Evolutionary conservation across 1,140 invertebrate species (phyloP).

Genomic region (Battus philenor): DNA sequence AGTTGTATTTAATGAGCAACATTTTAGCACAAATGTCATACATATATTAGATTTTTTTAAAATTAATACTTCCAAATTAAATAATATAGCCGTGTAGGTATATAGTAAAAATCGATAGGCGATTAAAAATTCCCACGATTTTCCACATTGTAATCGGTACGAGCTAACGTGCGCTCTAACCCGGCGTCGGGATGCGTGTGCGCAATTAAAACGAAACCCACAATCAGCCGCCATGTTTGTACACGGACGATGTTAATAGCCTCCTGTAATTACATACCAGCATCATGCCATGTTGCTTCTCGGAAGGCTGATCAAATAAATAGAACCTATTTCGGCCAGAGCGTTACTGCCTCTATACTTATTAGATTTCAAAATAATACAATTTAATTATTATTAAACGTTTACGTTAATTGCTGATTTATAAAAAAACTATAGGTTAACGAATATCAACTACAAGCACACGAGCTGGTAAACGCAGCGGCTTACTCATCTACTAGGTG

Average conservation of each 20-base stretch:
- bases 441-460: too few relatives aligned
- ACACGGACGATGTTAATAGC: constrained; percentile 73
- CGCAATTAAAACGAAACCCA: constrained; percentile 73
- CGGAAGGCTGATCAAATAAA: constrained; percentile 72
- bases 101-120: constrained; percentile 50
- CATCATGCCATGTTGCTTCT: constrained; percentile 68
- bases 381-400: too few relatives aligned
- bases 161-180: constrained; percentile 50
- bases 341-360: constrained; percentile 5
- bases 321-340: constrained; percentile 61
- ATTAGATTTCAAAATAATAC: too few relatives aligned
- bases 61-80: too few relatives aligned
- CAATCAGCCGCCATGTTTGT: constrained; percentile 74
- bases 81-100: too few relatives aligned
- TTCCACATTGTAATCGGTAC: constrained; percentile 37
- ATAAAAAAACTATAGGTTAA: too few relatives aligned
- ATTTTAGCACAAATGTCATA: too few relatives aligned
- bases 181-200: constrained; percentile 62
- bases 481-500: too few relatives aligned
- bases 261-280: constrained; percentile 70
- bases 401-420: constrained; percentile 36
- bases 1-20: too few relatives aligned
- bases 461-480: too few relatives aligned
- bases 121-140: constrained; percentile 59
- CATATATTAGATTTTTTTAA: too few relatives aligned